These are phyloP conservation scores for Vanessa atalanta DNA, from an alignment of 1,140 invertebrate genomes.

Conservation along the genomic window DNA sequence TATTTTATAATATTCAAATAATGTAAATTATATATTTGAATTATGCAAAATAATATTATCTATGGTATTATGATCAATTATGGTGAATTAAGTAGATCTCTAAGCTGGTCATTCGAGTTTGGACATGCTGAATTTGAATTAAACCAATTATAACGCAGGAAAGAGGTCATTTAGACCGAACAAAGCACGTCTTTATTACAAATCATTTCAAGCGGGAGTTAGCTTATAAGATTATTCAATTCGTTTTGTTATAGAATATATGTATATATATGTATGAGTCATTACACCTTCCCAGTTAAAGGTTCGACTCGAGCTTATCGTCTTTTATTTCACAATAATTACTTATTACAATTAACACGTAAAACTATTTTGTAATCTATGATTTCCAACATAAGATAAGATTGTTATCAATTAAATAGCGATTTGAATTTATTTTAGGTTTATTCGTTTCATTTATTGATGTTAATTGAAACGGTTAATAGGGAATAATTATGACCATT, in stretches of 20 bases:
- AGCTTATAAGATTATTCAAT: not conserved
- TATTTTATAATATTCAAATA: no score
- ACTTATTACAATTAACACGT: conserved; percentile 28
- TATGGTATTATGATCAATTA: not conserved
- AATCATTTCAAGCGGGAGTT: not conserved
- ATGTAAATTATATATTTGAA: no score
- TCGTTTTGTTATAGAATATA: not conserved
- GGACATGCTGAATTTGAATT: conserved; percentile 3
- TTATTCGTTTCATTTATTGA: not conserved
- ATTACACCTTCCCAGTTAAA: conserved; percentile 3
- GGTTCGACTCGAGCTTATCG: conserved; percentile 24
- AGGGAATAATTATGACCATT: conserved; percentile 43
- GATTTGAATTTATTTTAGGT: not conserved
- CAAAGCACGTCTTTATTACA: not conserved
- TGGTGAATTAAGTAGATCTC: not conserved
- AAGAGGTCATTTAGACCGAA: conserved; percentile 4
- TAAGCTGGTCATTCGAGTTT: not conserved
- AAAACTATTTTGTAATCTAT: conserved; percentile 31
- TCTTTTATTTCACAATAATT: conserved; percentile 32
- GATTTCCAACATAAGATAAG: conserved; percentile 30
- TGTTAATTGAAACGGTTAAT: conserved; percentile 25
- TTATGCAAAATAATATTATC: not conserved
- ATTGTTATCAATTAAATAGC: conserved; percentile 14
- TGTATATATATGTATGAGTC: not conserved
- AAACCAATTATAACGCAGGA: conserved; percentile 2